Percentiles rank a stretch among this genome's conserved stretches.
phyloP scores from a whole-genome alignment of 2,888 invertebrate genomes.

The Xestia c-nigrum region DNA sequence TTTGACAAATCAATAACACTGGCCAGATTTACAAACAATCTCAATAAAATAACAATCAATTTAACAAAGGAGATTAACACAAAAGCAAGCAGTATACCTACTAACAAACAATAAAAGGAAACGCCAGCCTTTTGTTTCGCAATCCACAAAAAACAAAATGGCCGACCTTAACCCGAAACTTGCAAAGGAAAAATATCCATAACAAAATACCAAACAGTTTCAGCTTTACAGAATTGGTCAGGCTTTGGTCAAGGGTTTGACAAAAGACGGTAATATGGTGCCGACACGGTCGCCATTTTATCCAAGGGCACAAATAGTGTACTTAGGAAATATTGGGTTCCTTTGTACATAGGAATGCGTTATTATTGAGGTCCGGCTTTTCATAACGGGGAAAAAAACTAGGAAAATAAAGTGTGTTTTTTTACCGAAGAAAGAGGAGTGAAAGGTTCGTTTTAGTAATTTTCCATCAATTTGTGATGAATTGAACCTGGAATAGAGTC shows the following conservation, averaged over 20 bases:
- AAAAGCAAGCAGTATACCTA: conserved; percentile 1
- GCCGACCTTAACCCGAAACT: conserved; percentile 31
- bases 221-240: conserved; percentile 48
- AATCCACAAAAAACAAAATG: conserved; percentile 25
- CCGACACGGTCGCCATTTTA: conserved; percentile 30
- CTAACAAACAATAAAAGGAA: conserved; percentile 31
- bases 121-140: conserved; percentile 33
- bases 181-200: conserved; percentile 33
- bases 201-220: conserved; percentile 30
- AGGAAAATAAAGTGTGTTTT: background rate
- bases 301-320: conserved; percentile 21
- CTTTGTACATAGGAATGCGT: conserved; percentile 19
- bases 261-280: conserved; percentile 38
- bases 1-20: conserved; percentile 6
- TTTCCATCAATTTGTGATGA: background rate
- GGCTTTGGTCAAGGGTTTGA: conserved; percentile 40
- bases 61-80: conserved; percentile 17
- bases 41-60: conserved; percentile 15
- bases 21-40: background rate
- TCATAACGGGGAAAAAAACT: background rate
- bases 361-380: conserved; percentile 2
- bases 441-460: background rate
- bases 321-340: conserved; percentile 26
- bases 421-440: too few relatives aligned
- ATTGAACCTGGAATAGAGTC: background rate